Base-by-base conservation (phyloP, 2,888 invertebrate genomes). In the Lypha dubia region DNA sequence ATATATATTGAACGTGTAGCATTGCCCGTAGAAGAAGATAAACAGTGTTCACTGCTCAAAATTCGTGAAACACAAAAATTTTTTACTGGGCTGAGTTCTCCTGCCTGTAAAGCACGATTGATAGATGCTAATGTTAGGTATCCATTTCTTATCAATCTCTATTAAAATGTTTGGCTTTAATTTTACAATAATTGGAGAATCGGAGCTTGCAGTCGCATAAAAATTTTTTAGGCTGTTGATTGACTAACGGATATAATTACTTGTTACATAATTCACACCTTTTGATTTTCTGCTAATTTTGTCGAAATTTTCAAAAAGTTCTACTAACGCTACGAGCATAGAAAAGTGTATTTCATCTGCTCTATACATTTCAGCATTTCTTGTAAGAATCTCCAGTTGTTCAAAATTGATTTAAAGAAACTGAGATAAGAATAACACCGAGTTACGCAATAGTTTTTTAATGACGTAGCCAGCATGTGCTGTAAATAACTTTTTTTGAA, bases 371-470 rank as follows among this genome's bases (percentile, higher is more conserved):
- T 67, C 51, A 20, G 20, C 35, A 22, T 68, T 68, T 32, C 22
- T 68, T 68, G 22, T 15, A 51, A 68, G 67, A 22, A 68, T 51
- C 35, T 24, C 58, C 71, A 71, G 46, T 71, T 58, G 41, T 46
- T 32, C 5, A 56, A 70, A 53, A 70, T 70, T 41, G 56, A 56
- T 70, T 28, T 53, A 58, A 44, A 63, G 22, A 68, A 68, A 68
- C 20, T 68, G n/a, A 68, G 35, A 46, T 68, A 22, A 15, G 67
- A 51, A 53, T 38, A n/a, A 51, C 51, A 53, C 6, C 38, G 24
- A 53, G 24, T 38, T 56, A 53, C 5, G 51, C 53, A 68, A 51
- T 51, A 35, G 20, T 68, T 65, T 46, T 65, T 65, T 65, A 65
- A 28, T 41, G 46, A 65, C 38, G 38, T 62, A 20, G 41, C 38